Percentiles rank a stretch among this genome's conserved stretches.
Evolutionary conservation across 2,797 vertebrate genomes (phyloP).

Genomic region (Clamator glandarius): DNA sequence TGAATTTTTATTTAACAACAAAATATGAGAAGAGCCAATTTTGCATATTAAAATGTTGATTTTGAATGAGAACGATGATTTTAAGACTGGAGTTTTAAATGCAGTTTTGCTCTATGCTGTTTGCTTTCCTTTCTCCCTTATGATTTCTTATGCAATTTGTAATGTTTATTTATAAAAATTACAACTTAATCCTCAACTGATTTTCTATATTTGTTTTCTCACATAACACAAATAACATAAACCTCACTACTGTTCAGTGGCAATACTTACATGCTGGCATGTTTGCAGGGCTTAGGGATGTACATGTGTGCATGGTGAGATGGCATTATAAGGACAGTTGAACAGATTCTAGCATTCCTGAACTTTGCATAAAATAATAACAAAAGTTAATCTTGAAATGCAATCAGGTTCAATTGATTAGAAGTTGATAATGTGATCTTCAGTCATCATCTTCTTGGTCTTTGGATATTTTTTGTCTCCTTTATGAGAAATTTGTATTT

Average conservation of each 20-base stretch:
- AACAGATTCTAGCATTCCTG: not conserved
- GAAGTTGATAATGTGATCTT: not conserved
- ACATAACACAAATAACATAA: not conserved
- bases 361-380: not conserved
- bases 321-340: not conserved
- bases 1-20: not conserved
- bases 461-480: not conserved
- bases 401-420: not conserved
- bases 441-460: fast-evolving
- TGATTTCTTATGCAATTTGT: not conserved
- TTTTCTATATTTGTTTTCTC: not conserved
- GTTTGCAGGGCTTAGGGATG: not conserved
- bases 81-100: not conserved
- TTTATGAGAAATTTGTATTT: not conserved
- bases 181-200: not conserved
- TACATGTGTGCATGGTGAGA: not conserved
- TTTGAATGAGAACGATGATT: not conserved
- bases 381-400: not conserved
- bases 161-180: not conserved
- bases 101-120: not conserved
- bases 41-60: not conserved
- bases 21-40: not conserved
- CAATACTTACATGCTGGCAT: not conserved
- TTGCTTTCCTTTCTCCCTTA: not conserved
- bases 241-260: not conserved